These are phyloP conservation scores for Leuciscus idus DNA, from an alignment of 2,113 vertebrate genomes.

Conservation along the genomic window DNA sequence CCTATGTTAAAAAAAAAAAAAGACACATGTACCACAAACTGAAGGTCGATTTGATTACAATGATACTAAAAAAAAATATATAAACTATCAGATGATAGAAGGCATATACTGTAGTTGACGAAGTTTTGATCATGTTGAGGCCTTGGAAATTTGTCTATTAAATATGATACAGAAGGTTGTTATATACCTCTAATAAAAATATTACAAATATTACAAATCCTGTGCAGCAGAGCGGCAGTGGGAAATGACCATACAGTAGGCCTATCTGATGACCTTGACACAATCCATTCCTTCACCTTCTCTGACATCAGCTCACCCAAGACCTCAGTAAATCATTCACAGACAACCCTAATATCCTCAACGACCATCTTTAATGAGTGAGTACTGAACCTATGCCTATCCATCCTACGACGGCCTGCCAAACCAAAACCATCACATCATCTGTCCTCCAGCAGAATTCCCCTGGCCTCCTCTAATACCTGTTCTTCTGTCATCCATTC, in stretches of 20 bases:
- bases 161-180: not conserved
- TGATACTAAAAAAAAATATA: not conserved
- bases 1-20: not conserved
- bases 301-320: not conserved
- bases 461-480: not conserved
- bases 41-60: too few relatives aligned
- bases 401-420: not conserved
- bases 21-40: not conserved
- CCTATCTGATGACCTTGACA: not conserved
- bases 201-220: not conserved
- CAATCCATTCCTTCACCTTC: not conserved
- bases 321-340: slow-evolving; percentile 29
- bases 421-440: slow-evolving; percentile 18
- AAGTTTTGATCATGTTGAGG: too few relatives aligned
- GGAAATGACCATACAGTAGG: not conserved
- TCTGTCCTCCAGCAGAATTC: slow-evolving; percentile 2
- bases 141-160: not conserved
- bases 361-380: slow-evolving; percentile 1
- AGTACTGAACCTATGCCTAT: slow-evolving; percentile 19
- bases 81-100: not conserved
- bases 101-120: not conserved
- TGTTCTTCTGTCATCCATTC: not conserved
- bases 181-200: not conserved
- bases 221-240: not conserved
- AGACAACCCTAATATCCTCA: slow-evolving; percentile 19